Evolutionary conservation across 2,797 vertebrate species (phyloP), one percentile per base, ranked within the genome.

Genomic region (Echeneis naucrates): DNA sequence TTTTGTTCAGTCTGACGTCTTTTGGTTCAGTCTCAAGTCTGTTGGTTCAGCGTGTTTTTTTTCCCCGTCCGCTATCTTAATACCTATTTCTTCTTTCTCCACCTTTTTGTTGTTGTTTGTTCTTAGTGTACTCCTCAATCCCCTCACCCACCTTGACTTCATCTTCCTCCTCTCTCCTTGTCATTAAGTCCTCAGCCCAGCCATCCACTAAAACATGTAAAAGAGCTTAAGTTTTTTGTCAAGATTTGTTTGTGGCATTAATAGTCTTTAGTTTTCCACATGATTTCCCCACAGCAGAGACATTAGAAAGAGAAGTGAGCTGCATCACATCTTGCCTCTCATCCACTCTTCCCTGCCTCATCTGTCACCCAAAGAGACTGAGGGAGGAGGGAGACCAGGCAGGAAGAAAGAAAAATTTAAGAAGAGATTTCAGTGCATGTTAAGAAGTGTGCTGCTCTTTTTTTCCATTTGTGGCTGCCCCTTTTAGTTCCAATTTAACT

Each of bases 211-310:
- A 87, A 91, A 91, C 84, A 92, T 91, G 86, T 84, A 90, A 92
- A 91, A 89, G 85, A 84, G 84, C 74, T 87, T 82, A 82, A 75
- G 53, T 87, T 89, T 90, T n/a, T 89, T 59, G 73, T 72, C 81
- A 67, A 88, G 83, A 92, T 93, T 90, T 93, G 91, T 93, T 93
- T 91, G 91, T 90, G 87, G 87, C 88, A 91, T 92, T 93, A 91
- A 91, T 89, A 92, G 90, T 89, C 90, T 88, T 93, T 92, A 89
- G 87, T 91, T 92, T 92, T 92, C 89, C 89, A 90, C 89, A 85
- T 91, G 87, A 88, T 83, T 90, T 90, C 79, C 85, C 72, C 55
- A 71, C 68, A 85, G 84, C 65, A 38, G 63, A 90, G 86, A 89
- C 89, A 93, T 92, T 93, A 92, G 90, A 89, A 84, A 88, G 91